phyloP scores from a whole-genome alignment of 2,113 vertebrate species.

The Eclectus roratus region DNA sequence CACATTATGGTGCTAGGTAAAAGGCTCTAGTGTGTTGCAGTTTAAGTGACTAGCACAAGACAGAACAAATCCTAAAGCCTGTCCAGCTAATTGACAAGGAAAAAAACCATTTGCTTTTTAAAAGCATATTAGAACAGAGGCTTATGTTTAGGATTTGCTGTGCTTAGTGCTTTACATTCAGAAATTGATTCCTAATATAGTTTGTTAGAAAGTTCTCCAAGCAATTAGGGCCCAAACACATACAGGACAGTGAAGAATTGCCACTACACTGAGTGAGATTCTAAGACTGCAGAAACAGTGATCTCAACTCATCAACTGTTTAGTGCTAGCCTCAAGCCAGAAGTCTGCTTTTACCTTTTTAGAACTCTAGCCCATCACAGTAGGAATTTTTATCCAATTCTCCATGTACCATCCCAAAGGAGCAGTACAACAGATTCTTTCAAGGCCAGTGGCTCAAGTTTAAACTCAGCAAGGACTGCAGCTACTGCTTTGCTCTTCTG shows the following conservation, averaged over 20 bases:
- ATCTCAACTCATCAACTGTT: neutral
- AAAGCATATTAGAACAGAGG: neutral
- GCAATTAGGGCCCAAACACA: neutral
- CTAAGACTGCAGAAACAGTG: neutral
- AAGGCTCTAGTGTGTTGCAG: neutral
- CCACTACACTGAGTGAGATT: neutral
- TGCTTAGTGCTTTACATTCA: neutral
- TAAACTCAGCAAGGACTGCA: neutral
- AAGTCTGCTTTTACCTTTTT: neutral
- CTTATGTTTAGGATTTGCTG: neutral
- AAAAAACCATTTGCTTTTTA: neutral
- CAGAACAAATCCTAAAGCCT: constrained; percentile 8
- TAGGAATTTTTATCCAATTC: neutral
- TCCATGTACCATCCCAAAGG: neutral
- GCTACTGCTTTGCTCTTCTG: neutral
- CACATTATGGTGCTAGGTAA: neutral
- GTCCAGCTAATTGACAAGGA: neutral
- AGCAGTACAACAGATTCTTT: neutral
- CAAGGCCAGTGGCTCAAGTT: neutral
- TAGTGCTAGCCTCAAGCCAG: neutral
- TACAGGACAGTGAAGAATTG: neutral
- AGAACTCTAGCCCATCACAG: neutral
- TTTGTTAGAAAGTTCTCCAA: neutral
- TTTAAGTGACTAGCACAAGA: neutral
- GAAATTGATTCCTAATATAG: neutral